Percentiles rank a stretch among this genome's conserved stretches.
These are phyloP conservation scores for Falco rusticolus DNA, from an alignment of 2,797 vertebrate species.

Conservation along the genomic window DNA sequence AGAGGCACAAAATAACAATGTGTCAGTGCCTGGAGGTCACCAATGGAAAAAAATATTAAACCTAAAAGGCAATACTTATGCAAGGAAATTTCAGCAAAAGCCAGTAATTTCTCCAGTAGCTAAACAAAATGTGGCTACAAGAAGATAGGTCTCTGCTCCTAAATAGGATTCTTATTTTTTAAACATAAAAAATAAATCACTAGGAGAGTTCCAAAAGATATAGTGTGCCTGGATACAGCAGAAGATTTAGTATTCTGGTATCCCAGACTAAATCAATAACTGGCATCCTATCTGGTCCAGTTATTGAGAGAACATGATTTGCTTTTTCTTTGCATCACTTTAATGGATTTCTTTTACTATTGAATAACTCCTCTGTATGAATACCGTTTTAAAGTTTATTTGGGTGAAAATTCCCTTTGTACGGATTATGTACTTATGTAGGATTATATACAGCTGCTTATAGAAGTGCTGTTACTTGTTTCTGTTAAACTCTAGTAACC, in stretches of 20 bases:
- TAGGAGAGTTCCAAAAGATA: constrained; percentile 48
- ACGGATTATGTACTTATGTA: neutral
- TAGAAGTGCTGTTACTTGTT: neutral
- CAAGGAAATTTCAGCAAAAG: constrained; percentile 3
- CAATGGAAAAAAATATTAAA: neutral
- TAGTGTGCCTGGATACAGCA: constrained; percentile 51
- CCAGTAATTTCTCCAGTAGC: neutral
- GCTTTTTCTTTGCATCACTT: constrained; percentile 58
- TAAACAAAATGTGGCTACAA: neutral
- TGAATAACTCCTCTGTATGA: constrained; percentile 38
- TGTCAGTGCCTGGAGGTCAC: neutral
- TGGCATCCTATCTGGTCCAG: constrained; percentile 56
- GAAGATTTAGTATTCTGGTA: constrained; percentile 67
- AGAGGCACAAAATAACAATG: neutral
- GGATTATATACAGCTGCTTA: neutral
- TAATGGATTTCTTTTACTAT: constrained; percentile 61
- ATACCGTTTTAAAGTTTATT: constrained; percentile 47
- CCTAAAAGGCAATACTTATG: neutral
- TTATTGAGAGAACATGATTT: constrained; percentile 71
- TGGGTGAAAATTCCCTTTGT: constrained; percentile 32
- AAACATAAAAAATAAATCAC: constrained; percentile 42
- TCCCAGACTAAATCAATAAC: constrained; percentile 74
- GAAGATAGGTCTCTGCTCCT: constrained; percentile 18
- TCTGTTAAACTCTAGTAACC: neutral
- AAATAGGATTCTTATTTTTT: constrained; percentile 34